Percentiles rank a stretch among this genome's conserved stretches.
These are phyloP conservation scores for Hedychridium roseum DNA, from an alignment of 2,888 invertebrate genomes.

Conservation along the genomic window DNA sequence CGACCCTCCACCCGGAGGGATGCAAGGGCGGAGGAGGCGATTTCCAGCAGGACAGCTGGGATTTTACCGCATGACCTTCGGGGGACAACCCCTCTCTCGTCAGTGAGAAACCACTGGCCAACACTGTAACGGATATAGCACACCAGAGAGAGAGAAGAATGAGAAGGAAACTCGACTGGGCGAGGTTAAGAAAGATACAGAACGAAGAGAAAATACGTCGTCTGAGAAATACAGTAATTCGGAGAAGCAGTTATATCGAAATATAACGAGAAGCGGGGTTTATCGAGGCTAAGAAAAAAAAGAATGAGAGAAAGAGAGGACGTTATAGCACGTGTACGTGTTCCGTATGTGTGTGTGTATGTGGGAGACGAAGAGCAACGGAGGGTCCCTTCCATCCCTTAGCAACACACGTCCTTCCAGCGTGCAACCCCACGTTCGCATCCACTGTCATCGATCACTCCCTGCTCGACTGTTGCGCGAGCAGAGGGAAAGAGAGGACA, in stretches of 20 bases:
- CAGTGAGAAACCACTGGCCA: conserved; percentile 59
- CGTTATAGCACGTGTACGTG: too few species aligned
- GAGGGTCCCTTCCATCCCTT: neutral
- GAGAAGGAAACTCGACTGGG: conserved; percentile 26
- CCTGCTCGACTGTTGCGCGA: neutral
- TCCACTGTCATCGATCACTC: conserved; percentile 51
- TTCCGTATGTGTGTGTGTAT: too few species aligned
- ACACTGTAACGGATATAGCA: conserved; percentile 57
- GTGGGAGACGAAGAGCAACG: neutral
- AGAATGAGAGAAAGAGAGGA: too few species aligned
- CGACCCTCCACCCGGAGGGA: conserved; percentile 41
- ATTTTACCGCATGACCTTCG: conserved; percentile 48
- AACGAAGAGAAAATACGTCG: conserved; percentile 6
- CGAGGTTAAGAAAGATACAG: conserved; percentile 8
- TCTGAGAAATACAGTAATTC: conserved; percentile 16
- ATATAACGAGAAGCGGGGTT: too few species aligned
- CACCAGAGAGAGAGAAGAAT: conserved; percentile 46
- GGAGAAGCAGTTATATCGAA: too few species aligned
- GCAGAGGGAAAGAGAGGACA: too few species aligned
- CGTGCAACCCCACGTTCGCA: conserved; percentile 38
- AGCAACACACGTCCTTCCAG: conserved; percentile 20
- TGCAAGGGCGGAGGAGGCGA: conserved; percentile 40
- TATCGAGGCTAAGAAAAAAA: too few species aligned
- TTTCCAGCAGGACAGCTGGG: conserved; percentile 53
- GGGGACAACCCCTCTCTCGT: conserved; percentile 53